A percentile compares a stretch with the other conserved stretches of the same genome.
Conservation (phyloP, 2,113 vertebrate species). For the Alexandromys fortis region DNA sequence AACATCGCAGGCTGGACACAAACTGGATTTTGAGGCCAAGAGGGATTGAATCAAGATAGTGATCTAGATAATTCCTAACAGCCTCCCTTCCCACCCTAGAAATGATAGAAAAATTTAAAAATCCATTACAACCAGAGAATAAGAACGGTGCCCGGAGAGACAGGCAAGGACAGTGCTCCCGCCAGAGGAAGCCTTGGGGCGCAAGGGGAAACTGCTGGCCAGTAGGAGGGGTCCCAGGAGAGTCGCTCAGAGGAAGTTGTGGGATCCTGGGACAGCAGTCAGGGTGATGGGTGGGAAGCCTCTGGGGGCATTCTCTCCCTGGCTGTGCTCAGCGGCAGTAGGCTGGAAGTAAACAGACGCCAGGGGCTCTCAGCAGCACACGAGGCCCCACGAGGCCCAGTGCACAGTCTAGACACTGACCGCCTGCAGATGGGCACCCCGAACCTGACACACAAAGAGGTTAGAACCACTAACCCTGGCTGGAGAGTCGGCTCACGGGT, state of each 20-base stretch:
- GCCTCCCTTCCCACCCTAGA: not conserved
- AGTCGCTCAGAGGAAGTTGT: not conserved
- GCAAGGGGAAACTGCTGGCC: not conserved
- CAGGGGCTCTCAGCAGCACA: not conserved
- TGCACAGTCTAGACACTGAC: not conserved
- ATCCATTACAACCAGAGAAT: not conserved
- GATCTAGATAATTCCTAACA: not conserved
- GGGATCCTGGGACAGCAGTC: not conserved
- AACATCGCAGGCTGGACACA: not conserved
- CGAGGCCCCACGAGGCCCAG: not conserved
- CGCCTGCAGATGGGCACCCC: not conserved
- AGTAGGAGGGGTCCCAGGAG: too few species aligned
- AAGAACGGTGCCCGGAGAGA: not conserved
- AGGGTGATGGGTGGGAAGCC: not conserved
- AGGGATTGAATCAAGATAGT: not conserved
- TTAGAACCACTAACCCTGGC: not conserved
- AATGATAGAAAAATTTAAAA: not conserved
- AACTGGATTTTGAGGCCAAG: not conserved
- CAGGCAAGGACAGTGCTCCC: too few species aligned
- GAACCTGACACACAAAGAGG: not conserved
- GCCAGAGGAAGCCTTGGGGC: not conserved
- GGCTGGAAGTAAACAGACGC: not conserved
- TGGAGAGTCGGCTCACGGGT: not conserved
- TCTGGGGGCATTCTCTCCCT: not conserved
- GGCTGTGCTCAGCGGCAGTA: too few species aligned